Percentiles rank a stretch among this genome's conserved stretches.
Conservation (phyloP, 2,113 vertebrate genomes). For the Stercorarius parasiticus region DNA sequence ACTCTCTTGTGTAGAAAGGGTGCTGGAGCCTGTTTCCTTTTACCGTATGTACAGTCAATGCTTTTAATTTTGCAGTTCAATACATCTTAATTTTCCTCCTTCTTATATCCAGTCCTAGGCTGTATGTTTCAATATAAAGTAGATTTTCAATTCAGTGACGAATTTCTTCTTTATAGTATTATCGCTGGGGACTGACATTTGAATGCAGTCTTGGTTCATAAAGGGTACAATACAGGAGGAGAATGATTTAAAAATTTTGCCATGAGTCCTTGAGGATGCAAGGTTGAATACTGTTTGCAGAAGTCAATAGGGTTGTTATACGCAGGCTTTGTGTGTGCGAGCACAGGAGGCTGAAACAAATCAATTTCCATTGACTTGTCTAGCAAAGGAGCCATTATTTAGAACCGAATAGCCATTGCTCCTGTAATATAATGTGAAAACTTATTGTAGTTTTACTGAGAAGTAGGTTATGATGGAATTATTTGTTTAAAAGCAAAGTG, state of each 20-base stretch:
- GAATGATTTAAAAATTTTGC: slow-evolving; percentile 71
- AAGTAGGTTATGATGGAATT: slow-evolving; percentile 78
- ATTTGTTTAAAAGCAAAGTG: slow-evolving; percentile 76
- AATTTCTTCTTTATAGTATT: slow-evolving; percentile 33
- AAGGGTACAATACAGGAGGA: slow-evolving; percentile 23
- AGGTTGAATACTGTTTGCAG: slow-evolving; percentile 69
- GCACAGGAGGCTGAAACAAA: slow-evolving; percentile 76
- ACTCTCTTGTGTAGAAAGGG: not conserved
- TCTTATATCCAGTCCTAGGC: not conserved
- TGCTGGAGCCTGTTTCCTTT: not conserved
- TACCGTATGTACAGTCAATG: not conserved
- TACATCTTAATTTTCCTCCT: slow-evolving; percentile 49
- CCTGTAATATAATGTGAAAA: slow-evolving; percentile 78
- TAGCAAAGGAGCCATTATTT: slow-evolving; percentile 78
- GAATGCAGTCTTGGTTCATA: slow-evolving; percentile 57
- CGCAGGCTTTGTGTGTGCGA: slow-evolving; percentile 70
- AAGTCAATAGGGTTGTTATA: slow-evolving; percentile 77
- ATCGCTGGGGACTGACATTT: slow-evolving; percentile 44
- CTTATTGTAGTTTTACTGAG: slow-evolving; percentile 75
- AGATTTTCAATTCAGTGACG: slow-evolving; percentile 12
- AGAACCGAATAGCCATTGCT: slow-evolving; percentile 72
- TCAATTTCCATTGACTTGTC: slow-evolving; percentile 83
- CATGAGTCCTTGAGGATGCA: slow-evolving; percentile 75
- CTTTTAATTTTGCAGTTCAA: slow-evolving; percentile 20
- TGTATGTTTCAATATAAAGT: slow-evolving; percentile 39